Conservation (phyloP, 2,113 vertebrate genomes). For the human region DNA sequence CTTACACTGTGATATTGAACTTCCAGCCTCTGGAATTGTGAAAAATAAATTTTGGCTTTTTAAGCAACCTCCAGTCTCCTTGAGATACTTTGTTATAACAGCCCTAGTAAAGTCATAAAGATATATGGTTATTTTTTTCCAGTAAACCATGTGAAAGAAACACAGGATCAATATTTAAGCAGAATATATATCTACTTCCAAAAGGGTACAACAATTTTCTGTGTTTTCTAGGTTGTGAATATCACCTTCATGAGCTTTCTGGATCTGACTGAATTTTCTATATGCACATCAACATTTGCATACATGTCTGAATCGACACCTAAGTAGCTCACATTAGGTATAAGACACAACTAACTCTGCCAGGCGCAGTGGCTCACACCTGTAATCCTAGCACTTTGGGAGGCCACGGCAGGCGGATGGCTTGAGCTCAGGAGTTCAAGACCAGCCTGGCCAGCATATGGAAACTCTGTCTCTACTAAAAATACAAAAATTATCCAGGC, state of each 20-base stretch:
- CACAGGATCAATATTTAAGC: background rate
- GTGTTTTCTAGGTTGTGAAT: no score
- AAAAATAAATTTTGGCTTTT: accelerated
- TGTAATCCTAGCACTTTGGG: no score
- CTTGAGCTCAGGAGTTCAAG: no score
- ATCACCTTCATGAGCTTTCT: accelerated
- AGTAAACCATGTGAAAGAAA: background rate
- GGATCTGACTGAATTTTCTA: background rate
- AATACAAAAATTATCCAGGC: no score
- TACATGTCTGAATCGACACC: accelerated
- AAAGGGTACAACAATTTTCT: accelerated
- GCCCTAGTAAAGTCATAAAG: background rate
- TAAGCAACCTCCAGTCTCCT: accelerated
- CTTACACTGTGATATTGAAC: no score
- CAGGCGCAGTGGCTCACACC: no score
- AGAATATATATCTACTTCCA: accelerated
- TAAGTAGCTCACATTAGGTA: accelerated
- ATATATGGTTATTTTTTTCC: accelerated
- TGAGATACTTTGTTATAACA: accelerated
- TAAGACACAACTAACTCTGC: no score
- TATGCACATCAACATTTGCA: background rate
- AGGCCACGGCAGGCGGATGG: no score
- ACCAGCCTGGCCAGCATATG: no score
- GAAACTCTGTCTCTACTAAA: no score
- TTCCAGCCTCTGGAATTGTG: no score